Conservation (phyloP, 2,797 vertebrate species). For the Denticeps clupeoides region DNA sequence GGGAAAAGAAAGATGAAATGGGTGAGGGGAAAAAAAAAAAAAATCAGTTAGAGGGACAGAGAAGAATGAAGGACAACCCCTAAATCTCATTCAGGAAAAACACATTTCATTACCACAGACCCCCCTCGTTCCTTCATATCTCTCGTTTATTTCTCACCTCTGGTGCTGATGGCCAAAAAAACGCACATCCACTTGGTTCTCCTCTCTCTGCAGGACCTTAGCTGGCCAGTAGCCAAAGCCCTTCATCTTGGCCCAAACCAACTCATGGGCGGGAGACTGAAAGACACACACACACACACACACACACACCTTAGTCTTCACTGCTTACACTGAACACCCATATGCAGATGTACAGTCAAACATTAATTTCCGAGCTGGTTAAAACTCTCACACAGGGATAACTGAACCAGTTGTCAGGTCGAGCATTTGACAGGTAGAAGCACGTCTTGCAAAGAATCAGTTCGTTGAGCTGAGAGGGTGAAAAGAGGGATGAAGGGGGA, state of each 20-base stretch:
- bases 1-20: no score
- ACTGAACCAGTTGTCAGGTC: slow-evolving; percentile 98
- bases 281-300: no score
- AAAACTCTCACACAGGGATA: slow-evolving; percentile 96
- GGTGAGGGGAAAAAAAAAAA: no score
- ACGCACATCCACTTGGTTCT: slow-evolving; percentile 94
- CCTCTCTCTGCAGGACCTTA: slow-evolving; percentile 93
- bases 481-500: not conserved
- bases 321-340: no score
- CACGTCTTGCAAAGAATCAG: slow-evolving; percentile 94
- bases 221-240: slow-evolving; percentile 98
- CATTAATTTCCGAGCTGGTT: no score
- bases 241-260: slow-evolving; percentile 99
- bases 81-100: no score
- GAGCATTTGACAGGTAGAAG: slow-evolving; percentile 94
- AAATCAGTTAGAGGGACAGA: no score
- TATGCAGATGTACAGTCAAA: no score
- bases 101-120: no score
- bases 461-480: slow-evolving; percentile 77
- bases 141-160: slow-evolving; percentile 53
- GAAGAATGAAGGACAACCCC: no score
- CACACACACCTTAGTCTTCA: no score
- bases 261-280: slow-evolving; percentile 88
- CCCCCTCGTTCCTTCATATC: no score
- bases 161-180: slow-evolving; percentile 97